Evolutionary conservation across 2,797 vertebrate genomes (phyloP), one percentile per base, ranked within the genome.

Genomic region (Perodicticus potto): DNA sequence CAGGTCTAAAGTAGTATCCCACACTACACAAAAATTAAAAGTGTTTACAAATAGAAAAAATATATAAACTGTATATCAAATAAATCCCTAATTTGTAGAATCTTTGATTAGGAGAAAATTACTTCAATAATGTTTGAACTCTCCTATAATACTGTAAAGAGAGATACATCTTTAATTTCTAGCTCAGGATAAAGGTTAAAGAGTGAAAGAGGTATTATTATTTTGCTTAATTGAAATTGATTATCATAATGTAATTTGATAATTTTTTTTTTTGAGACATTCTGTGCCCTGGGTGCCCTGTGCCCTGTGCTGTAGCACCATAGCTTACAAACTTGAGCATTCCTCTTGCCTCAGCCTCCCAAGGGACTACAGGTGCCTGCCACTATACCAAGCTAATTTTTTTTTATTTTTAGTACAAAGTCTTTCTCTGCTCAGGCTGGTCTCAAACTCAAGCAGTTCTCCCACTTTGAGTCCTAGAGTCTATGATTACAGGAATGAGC

Each of bases 201-300:
- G 49, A 49, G 53, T 53, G 4, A 93, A 84, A 87, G 40, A 22
- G 45, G 11, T 92, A n/a, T 9, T 70, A 11, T 82, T 49, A 76
- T 78, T 82, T 89, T 82, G n/a, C 25, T 92, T 92, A 82, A 53
- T 82, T 95, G 63, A 72, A 81, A 59, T 94, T 86, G 27, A 57
- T 57, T 82, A 34, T 5, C 69, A 86, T 77, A 82, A 89, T 53
- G 9, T 73, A 85, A 32, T 9, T 37, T 95, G 34, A 72, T 81
- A 81, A 37, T 74, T 49, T 49, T 49, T 49, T 49, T 10, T 49
- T 49, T 49, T 49, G 12, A 49, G 45, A 49, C 45, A 49, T 49
- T 49, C 45, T 49, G 45, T 49, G 45, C 45, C 45, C 45, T 13
- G 45, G 45, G 45, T 49, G 45, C 45, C 45, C 45, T 49, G 45